Conservation (phyloP, 1,140 invertebrate species). For the Drosophila repleta region DNA sequence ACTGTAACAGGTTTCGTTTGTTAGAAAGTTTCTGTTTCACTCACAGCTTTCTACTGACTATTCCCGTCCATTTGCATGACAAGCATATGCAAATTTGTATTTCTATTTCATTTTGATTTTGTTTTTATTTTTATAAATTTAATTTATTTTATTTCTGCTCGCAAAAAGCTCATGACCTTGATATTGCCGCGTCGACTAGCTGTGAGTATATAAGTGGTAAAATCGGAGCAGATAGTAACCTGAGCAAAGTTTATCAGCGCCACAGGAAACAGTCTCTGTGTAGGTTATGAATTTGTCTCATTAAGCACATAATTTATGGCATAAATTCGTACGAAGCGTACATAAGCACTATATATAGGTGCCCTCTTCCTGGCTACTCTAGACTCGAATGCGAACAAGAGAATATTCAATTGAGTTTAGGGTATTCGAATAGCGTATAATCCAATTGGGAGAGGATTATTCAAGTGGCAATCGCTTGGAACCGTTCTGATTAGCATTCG, state of each 20-base stretch:
- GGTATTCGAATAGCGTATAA: constrained; percentile 1
- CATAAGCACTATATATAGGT: not conserved
- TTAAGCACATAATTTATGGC: constrained; percentile 20
- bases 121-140: constrained; percentile 5
- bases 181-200: constrained; percentile 28
- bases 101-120: constrained; percentile 9
- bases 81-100: constrained; percentile 36
- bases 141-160: constrained; percentile 2
- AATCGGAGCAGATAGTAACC: not conserved
- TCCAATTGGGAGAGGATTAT: not conserved
- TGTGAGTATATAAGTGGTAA: too few relatives aligned
- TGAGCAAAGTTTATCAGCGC: constrained; percentile 37
- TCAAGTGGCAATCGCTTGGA: constrained; percentile 8
- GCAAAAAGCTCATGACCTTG: constrained; percentile 51
- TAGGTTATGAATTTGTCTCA: constrained; percentile 32
- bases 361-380: too few relatives aligned
- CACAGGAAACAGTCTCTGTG: constrained; percentile 41
- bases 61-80: constrained; percentile 8
- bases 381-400: too few relatives aligned
- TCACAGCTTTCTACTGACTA: constrained; percentile 24
- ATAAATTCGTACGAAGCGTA: not conserved
- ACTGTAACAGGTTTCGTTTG: constrained; percentile 52
- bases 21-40: constrained; percentile 60
- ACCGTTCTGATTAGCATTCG: constrained; percentile 35
- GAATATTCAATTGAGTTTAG: not conserved